Percentiles rank a stretch among this genome's conserved stretches.
Conservation (phyloP, 2,888 invertebrate species). For the Phaedon cochleariae region DNA sequence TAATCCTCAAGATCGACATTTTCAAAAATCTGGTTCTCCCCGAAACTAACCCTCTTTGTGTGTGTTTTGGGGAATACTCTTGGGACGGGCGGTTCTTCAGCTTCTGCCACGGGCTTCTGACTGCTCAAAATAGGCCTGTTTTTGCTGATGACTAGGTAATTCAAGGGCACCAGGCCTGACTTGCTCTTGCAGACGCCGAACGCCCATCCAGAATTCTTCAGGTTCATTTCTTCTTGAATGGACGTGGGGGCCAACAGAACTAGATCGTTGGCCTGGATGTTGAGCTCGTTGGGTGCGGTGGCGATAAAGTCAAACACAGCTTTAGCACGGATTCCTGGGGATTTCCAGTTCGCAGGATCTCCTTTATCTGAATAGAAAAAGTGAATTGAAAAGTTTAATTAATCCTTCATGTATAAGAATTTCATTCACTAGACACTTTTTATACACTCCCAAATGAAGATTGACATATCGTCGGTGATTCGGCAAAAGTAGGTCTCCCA, state of each 20-base stretch:
- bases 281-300: constrained; percentile 77
- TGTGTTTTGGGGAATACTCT: constrained; percentile 46
- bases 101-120: background rate
- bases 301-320: constrained; percentile 81
- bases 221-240: constrained; percentile 72
- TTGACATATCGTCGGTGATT: too few species aligned
- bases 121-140: constrained; percentile 30
- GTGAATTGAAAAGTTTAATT: too few species aligned
- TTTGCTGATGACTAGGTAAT: constrained; percentile 63
- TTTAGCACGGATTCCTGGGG: constrained; percentile 70
- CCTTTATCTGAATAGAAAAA: constrained; percentile 54
- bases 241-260: constrained; percentile 85
- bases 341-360: constrained; percentile 76
- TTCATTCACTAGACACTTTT: too few species aligned
- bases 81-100: constrained; percentile 35
- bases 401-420: too few species aligned
- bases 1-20: constrained; percentile 52
- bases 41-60: constrained; percentile 60
- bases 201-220: constrained; percentile 76
- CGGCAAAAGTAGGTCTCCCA: too few species aligned
- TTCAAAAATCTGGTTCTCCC: constrained; percentile 57
- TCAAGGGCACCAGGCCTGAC: constrained; percentile 72
- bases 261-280: constrained; percentile 78
- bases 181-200: constrained; percentile 69
- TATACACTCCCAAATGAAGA: too few species aligned